A percentile compares a stretch with the other conserved stretches of the same genome.
Evolutionary conservation across 2,888 invertebrate species (phyloP).

Genomic region (Tineola bisselliella): DNA sequence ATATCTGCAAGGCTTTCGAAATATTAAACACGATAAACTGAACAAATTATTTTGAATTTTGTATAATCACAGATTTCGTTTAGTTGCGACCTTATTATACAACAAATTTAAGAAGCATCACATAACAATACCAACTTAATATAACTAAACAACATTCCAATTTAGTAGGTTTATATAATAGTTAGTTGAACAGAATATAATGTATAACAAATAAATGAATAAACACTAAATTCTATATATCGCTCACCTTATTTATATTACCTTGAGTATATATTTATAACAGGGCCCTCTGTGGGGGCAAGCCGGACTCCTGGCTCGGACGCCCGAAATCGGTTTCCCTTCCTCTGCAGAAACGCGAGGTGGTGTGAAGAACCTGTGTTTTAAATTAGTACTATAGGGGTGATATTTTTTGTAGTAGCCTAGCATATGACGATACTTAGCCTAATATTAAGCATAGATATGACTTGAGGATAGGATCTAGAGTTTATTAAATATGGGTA

Average conservation of each 20-base stretch:
- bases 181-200: background rate
- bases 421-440: no score
- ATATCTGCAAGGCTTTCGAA: no score
- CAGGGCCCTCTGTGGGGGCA: conserved; percentile 58
- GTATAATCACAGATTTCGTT: no score
- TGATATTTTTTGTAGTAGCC: no score
- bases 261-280: conserved; percentile 49
- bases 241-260: conserved; percentile 21
- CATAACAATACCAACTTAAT: background rate
- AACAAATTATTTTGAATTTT: no score
- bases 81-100: no score
- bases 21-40: no score
- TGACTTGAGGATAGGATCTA: no score
- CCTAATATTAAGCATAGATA: no score
- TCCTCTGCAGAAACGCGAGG: conserved; percentile 52
- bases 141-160: background rate
- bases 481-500: no score
- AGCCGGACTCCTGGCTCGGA: conserved; percentile 41
- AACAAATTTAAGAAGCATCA: no score
- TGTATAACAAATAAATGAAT: background rate
- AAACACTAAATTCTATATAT: conserved; percentile 7
- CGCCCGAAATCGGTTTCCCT: conserved; percentile 39
- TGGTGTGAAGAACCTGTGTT: conserved; percentile 63
- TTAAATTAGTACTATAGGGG: no score
- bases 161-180: background rate